phyloP scores from a whole-genome alignment of 2,888 invertebrate species.

The Drosophila longiperda region DNA sequence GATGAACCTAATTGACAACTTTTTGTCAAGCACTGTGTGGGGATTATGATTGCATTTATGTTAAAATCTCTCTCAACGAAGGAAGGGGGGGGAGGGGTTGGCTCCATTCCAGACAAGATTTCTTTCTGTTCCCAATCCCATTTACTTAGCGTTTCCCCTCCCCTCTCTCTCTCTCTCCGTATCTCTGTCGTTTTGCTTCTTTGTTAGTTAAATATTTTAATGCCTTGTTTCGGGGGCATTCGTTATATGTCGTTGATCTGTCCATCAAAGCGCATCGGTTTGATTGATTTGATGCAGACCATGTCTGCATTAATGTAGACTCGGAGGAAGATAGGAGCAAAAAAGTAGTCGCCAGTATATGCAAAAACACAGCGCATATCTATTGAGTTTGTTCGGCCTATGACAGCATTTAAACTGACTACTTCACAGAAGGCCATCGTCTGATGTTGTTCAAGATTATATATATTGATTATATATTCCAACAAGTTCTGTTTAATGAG shows the following conservation, averaged over 20 bases:
- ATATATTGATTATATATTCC: not conserved
- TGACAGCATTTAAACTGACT: not conserved
- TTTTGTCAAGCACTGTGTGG: slow-evolving; percentile 80
- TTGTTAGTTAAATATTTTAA: slow-evolving; percentile 73
- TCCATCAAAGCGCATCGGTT: slow-evolving; percentile 73
- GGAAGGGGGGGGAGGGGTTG: not conserved
- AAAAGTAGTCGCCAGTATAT: not conserved
- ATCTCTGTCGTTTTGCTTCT: slow-evolving; percentile 28
- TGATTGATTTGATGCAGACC: slow-evolving; percentile 74
- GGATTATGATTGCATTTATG: slow-evolving; percentile 83
- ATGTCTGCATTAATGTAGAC: not conserved
- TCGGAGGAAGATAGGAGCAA: not conserved
- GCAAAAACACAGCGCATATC: not conserved
- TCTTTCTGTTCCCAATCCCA: not conserved
- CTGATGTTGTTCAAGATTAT: not conserved
- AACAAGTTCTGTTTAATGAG: not conserved
- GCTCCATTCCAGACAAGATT: slow-evolving; percentile 18
- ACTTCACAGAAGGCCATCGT: not conserved
- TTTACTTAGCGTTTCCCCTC: not conserved
- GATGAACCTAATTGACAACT: slow-evolving; percentile 82
- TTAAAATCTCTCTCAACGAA: slow-evolving; percentile 55
- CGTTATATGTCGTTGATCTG: slow-evolving; percentile 65
- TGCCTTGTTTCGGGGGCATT: slow-evolving; percentile 44
- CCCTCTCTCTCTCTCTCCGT: not conserved
- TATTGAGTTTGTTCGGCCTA: not conserved